A percentile compares a stretch with the other conserved stretches of the same genome.
These are phyloP conservation scores for Yponomeuta cagnagella DNA, from an alignment of 2,888 invertebrate genomes.

Conservation along the genomic window DNA sequence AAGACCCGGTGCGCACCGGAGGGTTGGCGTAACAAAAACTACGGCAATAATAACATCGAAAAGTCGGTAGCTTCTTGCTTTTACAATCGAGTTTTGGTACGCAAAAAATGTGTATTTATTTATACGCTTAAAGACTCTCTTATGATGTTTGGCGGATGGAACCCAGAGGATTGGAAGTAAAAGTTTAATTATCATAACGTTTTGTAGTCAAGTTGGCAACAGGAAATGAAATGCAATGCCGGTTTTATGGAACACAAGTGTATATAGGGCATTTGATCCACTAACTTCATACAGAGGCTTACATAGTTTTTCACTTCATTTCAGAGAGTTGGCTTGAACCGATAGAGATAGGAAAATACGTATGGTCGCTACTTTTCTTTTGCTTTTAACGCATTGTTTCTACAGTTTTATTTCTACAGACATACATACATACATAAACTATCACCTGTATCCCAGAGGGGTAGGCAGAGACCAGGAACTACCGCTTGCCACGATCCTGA, in stretches of 20 bases:
- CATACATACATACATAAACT: too few relatives aligned
- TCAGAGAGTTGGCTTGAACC: too few relatives aligned
- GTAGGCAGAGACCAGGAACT: too few relatives aligned
- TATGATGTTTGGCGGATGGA: not conserved
- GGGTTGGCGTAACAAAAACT: constrained; percentile 50
- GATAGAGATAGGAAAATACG: too few relatives aligned
- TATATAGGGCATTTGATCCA: not conserved
- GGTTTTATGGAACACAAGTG: not conserved
- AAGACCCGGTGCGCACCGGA: constrained; percentile 52
- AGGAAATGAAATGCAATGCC: not conserved
- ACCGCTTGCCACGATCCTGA: too few relatives aligned
- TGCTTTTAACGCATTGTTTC: too few relatives aligned
- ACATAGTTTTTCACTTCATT: not conserved
- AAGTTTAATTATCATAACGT: not conserved
- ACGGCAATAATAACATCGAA: constrained; percentile 61
- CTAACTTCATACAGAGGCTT: not conserved
- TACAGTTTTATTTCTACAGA: too few relatives aligned
- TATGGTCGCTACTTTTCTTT: too few relatives aligned
- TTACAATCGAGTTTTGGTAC: constrained; percentile 34
- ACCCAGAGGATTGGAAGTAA: not conserved
- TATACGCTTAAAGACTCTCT: constrained; percentile 20
- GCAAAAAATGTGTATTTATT: constrained; percentile 7
- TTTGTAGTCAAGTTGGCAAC: not conserved
- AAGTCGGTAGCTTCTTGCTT: constrained; percentile 75
- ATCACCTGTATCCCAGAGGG: too few relatives aligned